These are phyloP conservation scores for Drosophila sproati DNA, from an alignment of 1,140 invertebrate species.

Conservation along the genomic window DNA sequence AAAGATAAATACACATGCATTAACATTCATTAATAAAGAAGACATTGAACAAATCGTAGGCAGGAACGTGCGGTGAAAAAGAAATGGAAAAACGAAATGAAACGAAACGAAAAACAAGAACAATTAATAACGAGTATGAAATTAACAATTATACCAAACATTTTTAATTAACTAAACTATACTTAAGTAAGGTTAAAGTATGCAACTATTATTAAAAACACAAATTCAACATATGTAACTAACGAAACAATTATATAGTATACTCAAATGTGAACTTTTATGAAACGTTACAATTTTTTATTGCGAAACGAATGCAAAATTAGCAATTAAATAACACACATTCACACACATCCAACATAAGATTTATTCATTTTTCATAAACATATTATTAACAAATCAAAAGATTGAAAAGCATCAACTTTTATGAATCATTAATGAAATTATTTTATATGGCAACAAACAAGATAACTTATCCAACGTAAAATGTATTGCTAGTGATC, in stretches of 20 bases:
- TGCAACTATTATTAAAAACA: conserved; percentile 68
- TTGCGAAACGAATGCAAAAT: conserved; percentile 51
- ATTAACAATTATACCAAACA: conserved; percentile 73
- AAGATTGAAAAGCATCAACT: conserved; percentile 17
- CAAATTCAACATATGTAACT: conserved; percentile 55
- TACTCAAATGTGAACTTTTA: conserved; percentile 68
- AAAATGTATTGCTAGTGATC: conserved; percentile 47
- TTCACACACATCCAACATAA: conserved; percentile 8
- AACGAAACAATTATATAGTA: conserved; percentile 70
- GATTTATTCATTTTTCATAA: background rate
- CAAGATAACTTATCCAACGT: conserved; percentile 46
- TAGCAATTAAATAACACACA: conserved; percentile 47
- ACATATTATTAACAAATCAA: conserved; percentile 7
- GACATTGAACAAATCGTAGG: conserved; percentile 84
- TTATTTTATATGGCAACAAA: conserved; percentile 14
- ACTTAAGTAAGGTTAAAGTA: conserved; percentile 68
- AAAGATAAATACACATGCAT: conserved; percentile 65
- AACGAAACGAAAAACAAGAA: conserved; percentile 48
- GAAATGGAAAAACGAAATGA: conserved; percentile 42
- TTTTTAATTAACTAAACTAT: conserved; percentile 79
- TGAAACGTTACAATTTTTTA: conserved; percentile 72
- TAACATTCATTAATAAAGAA: conserved; percentile 63
- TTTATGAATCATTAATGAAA: conserved; percentile 21
- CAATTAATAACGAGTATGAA: conserved; percentile 76
- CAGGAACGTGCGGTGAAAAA: conserved; percentile 84